Percentiles rank a stretch among this genome's conserved stretches.
Conservation (phyloP, 1,140 invertebrate genomes). For the Anastrepha obliqua region DNA sequence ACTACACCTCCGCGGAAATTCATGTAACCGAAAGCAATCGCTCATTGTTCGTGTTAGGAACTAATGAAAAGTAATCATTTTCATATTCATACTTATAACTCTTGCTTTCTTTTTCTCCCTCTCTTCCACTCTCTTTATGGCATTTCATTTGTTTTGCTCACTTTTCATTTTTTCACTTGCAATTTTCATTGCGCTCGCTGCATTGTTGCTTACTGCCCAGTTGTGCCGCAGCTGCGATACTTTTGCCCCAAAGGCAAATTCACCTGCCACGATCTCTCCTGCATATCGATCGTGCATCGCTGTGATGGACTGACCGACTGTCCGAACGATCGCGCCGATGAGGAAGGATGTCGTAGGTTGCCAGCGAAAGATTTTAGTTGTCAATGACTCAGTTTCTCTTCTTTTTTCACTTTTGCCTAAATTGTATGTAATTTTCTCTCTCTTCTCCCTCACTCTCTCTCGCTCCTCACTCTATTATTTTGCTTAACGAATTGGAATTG, state of each 20-base stretch:
- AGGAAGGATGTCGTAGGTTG: constrained; percentile 78
- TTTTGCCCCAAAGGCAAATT: constrained; percentile 77
- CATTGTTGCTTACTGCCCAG: constrained; percentile 56
- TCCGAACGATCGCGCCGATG: constrained; percentile 77
- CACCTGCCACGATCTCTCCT: constrained; percentile 80
- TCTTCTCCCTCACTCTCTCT: constrained; percentile 8
- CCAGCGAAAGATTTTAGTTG: constrained; percentile 1
- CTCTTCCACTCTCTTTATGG: background rate
- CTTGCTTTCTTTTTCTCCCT: constrained; percentile 45
- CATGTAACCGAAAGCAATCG: background rate
- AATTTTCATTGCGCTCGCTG: background rate
- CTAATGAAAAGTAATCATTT: background rate
- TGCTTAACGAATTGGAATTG: background rate
- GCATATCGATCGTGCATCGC: constrained; percentile 80
- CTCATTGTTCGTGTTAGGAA: background rate
- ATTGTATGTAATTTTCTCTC: background rate
- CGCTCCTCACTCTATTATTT: constrained; percentile 6
- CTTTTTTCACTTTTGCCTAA: background rate
- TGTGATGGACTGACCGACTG: constrained; percentile 77
- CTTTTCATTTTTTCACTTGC: constrained; percentile 16
- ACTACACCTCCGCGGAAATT: background rate
- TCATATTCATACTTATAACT: background rate
- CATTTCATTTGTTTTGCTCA: background rate
- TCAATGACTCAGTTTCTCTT: constrained; percentile 29
- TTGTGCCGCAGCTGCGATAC: constrained; percentile 68